Evolutionary conservation across 1,140 invertebrate genomes (phyloP).

Genomic region (Homalodisca vitripennis): DNA sequence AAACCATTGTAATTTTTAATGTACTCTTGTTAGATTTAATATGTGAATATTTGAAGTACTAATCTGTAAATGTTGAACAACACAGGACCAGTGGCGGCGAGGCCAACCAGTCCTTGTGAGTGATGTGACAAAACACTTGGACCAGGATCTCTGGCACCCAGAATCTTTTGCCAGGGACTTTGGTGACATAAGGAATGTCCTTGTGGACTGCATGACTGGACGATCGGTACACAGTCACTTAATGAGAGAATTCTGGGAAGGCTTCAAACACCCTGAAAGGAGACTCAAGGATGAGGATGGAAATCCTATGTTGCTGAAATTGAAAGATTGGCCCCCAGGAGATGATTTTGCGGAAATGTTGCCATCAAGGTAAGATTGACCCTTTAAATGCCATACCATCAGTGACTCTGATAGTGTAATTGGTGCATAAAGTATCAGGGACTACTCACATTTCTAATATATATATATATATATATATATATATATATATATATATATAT

Average conservation of each 20-base stretch:
- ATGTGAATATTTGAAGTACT: too few relatives aligned
- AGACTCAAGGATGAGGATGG: slow-evolving; percentile 80
- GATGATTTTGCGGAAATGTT: slow-evolving; percentile 44
- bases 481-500: too few relatives aligned
- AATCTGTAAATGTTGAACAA: too few relatives aligned
- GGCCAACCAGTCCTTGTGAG: slow-evolving; percentile 95
- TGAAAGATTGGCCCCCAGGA: slow-evolving; percentile 96
- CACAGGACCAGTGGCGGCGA: slow-evolving; percentile 92
- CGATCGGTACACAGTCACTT: slow-evolving; percentile 82
- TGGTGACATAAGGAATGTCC: slow-evolving; percentile 86
- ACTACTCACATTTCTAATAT: too few relatives aligned
- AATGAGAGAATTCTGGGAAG: slow-evolving; percentile 95
- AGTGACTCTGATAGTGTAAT: too few relatives aligned
- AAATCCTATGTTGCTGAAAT: slow-evolving; percentile 89
- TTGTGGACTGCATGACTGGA: slow-evolving; percentile 89
- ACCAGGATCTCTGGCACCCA: slow-evolving; percentile 85
- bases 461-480: too few relatives aligned
- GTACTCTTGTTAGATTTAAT: too few relatives aligned
- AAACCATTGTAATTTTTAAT: too few relatives aligned
- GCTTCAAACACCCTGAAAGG: slow-evolving; percentile 83
- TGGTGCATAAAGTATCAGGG: neutral
- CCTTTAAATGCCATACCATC: too few relatives aligned
- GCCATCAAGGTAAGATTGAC: slow-evolving; percentile 37
- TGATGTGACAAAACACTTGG: slow-evolving; percentile 75
- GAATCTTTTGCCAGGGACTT: slow-evolving; percentile 88